Conservation (phyloP, 2,888 invertebrate species). For the Rhagonycha lutea region DNA sequence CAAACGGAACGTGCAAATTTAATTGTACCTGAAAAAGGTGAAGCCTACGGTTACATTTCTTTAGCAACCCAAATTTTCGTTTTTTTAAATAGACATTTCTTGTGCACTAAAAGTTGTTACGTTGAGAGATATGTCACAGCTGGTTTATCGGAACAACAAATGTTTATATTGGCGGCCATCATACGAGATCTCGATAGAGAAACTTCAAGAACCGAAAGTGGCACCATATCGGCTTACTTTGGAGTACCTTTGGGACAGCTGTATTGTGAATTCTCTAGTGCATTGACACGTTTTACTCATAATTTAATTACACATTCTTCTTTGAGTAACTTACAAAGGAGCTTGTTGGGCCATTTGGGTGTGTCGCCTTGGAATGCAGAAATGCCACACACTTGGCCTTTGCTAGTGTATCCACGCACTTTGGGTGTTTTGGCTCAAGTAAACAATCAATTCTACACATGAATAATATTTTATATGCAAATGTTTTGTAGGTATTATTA, state of each 20-base stretch:
- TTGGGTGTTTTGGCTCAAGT: constrained; percentile 82
- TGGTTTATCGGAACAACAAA: constrained; percentile 84
- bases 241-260: constrained; percentile 71
- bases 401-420: constrained; percentile 78
- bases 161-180: constrained; percentile 84
- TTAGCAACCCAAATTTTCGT: constrained; percentile 86
- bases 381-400: constrained; percentile 70
- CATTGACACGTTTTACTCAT: constrained; percentile 79
- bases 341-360: constrained; percentile 72
- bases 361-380: constrained; percentile 74
- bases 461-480: neutral
- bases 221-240: constrained; percentile 75
- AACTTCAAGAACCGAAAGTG: constrained; percentile 80
- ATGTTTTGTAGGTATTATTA: constrained; percentile 65
- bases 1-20: constrained; percentile 58
- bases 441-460: constrained; percentile 12
- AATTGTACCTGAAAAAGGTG: constrained; percentile 76
- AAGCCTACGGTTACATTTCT: constrained; percentile 82
- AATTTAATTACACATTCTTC: constrained; percentile 76
- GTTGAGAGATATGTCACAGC: constrained; percentile 70
- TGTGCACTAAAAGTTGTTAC: constrained; percentile 73
- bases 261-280: constrained; percentile 76
- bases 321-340: constrained; percentile 71
- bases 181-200: constrained; percentile 90
- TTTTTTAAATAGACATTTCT: constrained; percentile 81